Evolutionary conservation across 2,113 vertebrate genomes (phyloP).

Genomic region (Podilymbus podiceps): DNA sequence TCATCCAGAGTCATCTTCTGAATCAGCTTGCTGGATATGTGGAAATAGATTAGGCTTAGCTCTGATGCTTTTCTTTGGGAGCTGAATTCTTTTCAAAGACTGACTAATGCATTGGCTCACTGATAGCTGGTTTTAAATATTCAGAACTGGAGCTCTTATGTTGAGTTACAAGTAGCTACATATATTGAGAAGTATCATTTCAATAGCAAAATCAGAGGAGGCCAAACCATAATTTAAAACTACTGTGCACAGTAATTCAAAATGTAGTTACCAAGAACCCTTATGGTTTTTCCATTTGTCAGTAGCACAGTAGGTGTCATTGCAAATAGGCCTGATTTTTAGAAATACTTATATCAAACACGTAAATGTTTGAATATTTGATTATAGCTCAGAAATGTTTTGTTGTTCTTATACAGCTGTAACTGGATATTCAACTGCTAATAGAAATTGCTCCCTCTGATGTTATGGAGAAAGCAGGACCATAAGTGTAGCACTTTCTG

Average conservation of each 20-base stretch:
- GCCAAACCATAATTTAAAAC: not conserved
- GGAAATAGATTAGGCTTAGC: not conserved
- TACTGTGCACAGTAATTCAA: not conserved
- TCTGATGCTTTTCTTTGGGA: not conserved
- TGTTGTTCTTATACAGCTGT: not conserved
- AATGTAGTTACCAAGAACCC: not conserved
- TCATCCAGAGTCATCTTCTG: slow-evolving; percentile 3
- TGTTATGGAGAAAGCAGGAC: not conserved
- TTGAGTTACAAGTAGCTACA: not conserved
- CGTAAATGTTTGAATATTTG: not conserved
- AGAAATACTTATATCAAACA: not conserved
- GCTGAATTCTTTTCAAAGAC: slow-evolving; percentile 16
- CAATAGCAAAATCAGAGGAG: not conserved
- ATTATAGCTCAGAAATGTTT: not conserved
- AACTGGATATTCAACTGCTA: not conserved
- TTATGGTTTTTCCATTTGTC: not conserved
- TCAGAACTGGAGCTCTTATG: not conserved
- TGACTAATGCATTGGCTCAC: not conserved
- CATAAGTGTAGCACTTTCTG: not conserved
- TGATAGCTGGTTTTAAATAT: not conserved
- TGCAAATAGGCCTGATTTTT: not conserved
- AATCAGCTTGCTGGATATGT: not conserved
- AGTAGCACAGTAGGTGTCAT: not conserved
- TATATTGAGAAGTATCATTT: not conserved
- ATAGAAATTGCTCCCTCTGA: not conserved